Evolutionary conservation across 64 coral and sea anemone species (phyloP).

Genomic region (Dendrophyllia cribrosa): DNA sequence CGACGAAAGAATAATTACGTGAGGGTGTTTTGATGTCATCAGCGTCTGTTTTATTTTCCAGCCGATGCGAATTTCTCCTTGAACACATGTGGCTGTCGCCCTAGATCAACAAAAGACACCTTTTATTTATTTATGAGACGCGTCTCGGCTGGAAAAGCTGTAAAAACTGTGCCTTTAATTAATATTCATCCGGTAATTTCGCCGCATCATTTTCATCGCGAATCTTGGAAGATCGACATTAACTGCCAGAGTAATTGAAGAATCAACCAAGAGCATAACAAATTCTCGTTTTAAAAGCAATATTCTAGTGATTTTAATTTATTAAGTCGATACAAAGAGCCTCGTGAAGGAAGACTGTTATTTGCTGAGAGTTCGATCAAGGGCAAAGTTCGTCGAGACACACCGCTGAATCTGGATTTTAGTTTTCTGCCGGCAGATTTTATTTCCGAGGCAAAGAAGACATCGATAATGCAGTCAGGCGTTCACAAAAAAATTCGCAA

Average conservation of each 20-base stretch:
- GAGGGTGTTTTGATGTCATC: too few species aligned
- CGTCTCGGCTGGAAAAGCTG: not conserved
- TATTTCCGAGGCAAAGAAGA: not conserved
- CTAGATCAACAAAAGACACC: not conserved
- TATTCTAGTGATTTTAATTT: not conserved
- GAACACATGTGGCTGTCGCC: too few species aligned
- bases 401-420: not conserved
- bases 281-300: not conserved
- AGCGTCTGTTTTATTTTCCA: too few species aligned
- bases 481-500: not conserved
- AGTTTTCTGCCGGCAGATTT: not conserved
- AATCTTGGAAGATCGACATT: not conserved
- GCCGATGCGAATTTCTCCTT: too few species aligned
- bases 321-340: not conserved
- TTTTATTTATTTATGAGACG: constrained; percentile 40
- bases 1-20: too few species aligned
- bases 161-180: not conserved
- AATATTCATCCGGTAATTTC: constrained; percentile 4
- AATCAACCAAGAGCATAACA: not conserved
- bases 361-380: too few species aligned
- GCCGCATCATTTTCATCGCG: constrained; percentile 4
- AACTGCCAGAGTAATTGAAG: not conserved
- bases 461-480: not conserved
- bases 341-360: not conserved
- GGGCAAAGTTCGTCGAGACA: constrained; percentile 4